phyloP scores from a whole-genome alignment of 2,113 vertebrate species.

The Cettia cetti region DNA sequence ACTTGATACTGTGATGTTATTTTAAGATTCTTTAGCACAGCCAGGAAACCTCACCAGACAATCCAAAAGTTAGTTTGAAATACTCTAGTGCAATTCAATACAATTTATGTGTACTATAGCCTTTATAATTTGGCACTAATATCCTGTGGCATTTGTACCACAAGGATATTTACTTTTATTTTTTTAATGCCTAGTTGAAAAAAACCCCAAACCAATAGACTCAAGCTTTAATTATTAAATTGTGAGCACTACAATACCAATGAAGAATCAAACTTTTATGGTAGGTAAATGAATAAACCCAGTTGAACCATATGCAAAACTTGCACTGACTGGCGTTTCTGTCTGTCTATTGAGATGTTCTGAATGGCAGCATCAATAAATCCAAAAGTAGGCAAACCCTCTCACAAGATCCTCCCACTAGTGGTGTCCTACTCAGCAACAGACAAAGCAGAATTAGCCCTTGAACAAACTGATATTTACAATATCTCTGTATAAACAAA shows the following conservation, averaged over 20 bases:
- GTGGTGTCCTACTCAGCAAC: neutral
- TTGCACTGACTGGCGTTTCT: neutral
- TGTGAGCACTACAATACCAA: neutral
- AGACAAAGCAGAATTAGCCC: neutral
- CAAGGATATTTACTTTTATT: constrained; percentile 5
- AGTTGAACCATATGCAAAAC: neutral
- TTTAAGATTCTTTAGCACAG: constrained; percentile 72
- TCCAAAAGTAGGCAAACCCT: neutral
- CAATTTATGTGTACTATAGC: constrained; percentile 8
- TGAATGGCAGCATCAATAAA: neutral
- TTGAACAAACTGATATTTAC: neutral
- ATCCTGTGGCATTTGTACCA: neutral
- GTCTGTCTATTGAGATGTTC: neutral
- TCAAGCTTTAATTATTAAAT: neutral
- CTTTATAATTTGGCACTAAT: constrained; percentile 40
- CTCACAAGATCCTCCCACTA: neutral
- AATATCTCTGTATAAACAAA: neutral
- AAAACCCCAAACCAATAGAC: neutral
- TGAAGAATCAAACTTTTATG: neutral
- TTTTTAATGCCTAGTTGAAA: neutral
- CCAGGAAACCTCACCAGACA: constrained; percentile 71
- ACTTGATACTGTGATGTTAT: constrained; percentile 69
- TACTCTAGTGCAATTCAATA: constrained; percentile 53
- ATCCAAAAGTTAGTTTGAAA: constrained; percentile 69
- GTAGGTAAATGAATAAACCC: neutral